These are phyloP conservation scores for Cheirogaleus medius DNA, from an alignment of 2,113 vertebrate genomes.

Conservation along the genomic window DNA sequence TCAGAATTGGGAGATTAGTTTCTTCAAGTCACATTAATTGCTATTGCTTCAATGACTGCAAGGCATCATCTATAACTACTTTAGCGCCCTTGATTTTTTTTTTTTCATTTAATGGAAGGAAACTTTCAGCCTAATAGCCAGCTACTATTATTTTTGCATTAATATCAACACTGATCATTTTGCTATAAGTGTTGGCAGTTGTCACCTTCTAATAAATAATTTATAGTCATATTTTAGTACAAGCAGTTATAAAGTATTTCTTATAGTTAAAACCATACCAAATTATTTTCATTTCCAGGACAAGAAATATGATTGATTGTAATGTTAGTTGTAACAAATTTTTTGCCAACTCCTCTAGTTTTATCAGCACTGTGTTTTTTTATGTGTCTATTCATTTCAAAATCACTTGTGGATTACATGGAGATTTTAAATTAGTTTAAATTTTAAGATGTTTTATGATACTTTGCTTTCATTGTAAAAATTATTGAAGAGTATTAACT, in stretches of 20 bases:
- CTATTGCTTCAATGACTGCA: neutral
- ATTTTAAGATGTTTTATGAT: neutral
- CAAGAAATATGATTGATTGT: constrained; percentile 64
- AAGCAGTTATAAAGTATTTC: neutral
- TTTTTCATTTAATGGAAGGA: neutral
- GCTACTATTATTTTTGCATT: neutral
- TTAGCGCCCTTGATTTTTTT: neutral
- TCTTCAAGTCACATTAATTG: constrained; percentile 13
- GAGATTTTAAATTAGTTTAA: constrained; percentile 57
- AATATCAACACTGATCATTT: neutral
- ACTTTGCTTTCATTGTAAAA: constrained; percentile 57
- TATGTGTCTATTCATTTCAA: constrained; percentile 59
- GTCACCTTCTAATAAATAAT: neutral
- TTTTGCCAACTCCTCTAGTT: constrained; percentile 19
- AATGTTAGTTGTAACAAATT: constrained; percentile 51
- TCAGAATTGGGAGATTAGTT: neutral
- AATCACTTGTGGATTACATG: constrained; percentile 36
- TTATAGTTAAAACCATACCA: neutral
- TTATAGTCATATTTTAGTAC: neutral
- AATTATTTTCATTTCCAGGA: neutral
- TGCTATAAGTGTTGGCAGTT: neutral
- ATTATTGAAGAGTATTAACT: constrained; percentile 48
- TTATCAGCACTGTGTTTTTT: constrained; percentile 45
- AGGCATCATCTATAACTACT: neutral
- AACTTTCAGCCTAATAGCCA: neutral